A percentile compares a stretch with the other conserved stretches of the same genome.
Conservation (phyloP, 2,113 vertebrate species). For the Gila orcuttii region DNA sequence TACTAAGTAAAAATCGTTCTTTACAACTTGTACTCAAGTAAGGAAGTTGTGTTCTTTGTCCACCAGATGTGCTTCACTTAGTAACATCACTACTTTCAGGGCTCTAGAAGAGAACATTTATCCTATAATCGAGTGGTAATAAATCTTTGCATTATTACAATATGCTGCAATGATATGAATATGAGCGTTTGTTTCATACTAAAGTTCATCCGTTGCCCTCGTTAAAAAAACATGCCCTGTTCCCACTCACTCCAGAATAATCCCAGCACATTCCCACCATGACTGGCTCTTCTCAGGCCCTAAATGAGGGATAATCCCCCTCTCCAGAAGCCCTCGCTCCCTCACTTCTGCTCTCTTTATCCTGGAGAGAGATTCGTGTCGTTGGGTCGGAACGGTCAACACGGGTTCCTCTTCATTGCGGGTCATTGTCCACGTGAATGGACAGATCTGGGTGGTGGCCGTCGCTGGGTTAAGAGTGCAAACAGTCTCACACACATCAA, state of each 20-base stretch:
- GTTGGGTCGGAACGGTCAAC: slow-evolving; percentile 85
- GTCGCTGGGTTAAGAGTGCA: slow-evolving; percentile 53
- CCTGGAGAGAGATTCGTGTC: slow-evolving; percentile 70
- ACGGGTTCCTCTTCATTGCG: slow-evolving; percentile 82
- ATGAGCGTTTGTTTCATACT: too few relatives aligned
- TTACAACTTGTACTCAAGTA: too few relatives aligned
- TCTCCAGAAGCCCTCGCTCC: slow-evolving; percentile 46
- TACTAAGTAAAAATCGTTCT: too few relatives aligned
- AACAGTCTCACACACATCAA: slow-evolving; percentile 81
- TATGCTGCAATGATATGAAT: not conserved
- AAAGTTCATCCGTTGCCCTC: too few relatives aligned
- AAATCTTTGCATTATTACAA: not conserved
- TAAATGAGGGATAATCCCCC: slow-evolving; percentile 65
- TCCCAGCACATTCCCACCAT: not conserved
- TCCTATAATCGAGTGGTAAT: not conserved
- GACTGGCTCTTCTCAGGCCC: not conserved
- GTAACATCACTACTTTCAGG: not conserved
- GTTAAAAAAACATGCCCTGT: not conserved
- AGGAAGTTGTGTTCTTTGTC: too few relatives aligned
- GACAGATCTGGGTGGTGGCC: slow-evolving; percentile 59
- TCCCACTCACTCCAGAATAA: slow-evolving; percentile 41
- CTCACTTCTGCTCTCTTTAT: slow-evolving; percentile 42
- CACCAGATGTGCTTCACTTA: not conserved
- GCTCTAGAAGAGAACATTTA: not conserved
- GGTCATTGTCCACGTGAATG: slow-evolving; percentile 83